Evolutionary conservation across 2,113 vertebrate species (phyloP), one percentile per base, ranked within the genome.

Genomic region (Bos indicus): DNA sequence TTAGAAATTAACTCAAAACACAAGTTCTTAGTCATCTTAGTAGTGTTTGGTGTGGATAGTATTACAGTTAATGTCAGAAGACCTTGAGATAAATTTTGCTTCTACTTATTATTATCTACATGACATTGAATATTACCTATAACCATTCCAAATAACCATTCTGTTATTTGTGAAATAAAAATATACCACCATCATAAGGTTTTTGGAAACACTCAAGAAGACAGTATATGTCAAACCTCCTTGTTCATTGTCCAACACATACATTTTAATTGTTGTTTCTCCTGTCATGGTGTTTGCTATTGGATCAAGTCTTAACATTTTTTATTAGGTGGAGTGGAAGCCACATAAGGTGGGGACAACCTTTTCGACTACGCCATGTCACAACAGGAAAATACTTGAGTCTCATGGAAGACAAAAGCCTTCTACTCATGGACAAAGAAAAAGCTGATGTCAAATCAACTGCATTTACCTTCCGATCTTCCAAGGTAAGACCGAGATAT

Each of bases 381-480:
- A 99, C 99, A 56, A 99, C 99, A 13, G 99, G 99, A 83, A 99
- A 99, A 93, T 99, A 99, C 97, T 98, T 99, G 90, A 99, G 99
- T 98, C 99, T 99, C 64, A 98, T 99, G 96, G 99, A 99, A 83
- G 99, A 99, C 97, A 99, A 99, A 94, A 99, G 98, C 86, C 99
- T 99, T 93, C 99, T 99, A 59, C 99, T 99, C 36, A 99, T 99
- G 98, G 99, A 99, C 94, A 99, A 99, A 98, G 99, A 99, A 96
- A 99, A 99, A 77, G 99, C 99, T 0, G 99, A 99, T 91, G 98
- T 99, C 60, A 99, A 99, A 97, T 99, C 99, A 33, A 99, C 99
- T 0, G 99, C 99, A 5, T 99, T 99, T 98, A 99, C 99, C 98
- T 99, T 99, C 98, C 99, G 99, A 64, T 99, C 99, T 71, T 99